phyloP scores from a whole-genome alignment of 2,888 invertebrate species.

The Cylloceria caligata region DNA sequence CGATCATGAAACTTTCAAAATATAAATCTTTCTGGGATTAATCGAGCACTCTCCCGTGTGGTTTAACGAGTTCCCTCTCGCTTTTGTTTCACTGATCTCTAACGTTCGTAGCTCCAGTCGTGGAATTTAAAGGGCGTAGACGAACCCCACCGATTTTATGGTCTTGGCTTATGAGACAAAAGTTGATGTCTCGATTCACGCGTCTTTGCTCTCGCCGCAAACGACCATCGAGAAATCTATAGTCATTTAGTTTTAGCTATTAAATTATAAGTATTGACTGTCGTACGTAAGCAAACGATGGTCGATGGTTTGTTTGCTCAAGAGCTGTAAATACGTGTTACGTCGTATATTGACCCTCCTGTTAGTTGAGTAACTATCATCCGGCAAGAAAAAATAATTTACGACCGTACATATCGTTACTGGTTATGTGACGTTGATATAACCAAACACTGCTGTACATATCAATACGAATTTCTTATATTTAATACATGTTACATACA shows the following conservation, averaged over 20 bases:
- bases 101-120: slow-evolving; percentile 21
- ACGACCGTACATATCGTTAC: background rate
- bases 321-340: slow-evolving; percentile 6
- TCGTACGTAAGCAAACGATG: slow-evolving; percentile 14
- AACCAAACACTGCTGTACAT: background rate
- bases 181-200: slow-evolving; percentile 37
- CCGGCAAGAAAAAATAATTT: background rate
- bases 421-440: background rate
- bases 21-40: slow-evolving; percentile 49
- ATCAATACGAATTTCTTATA: background rate
- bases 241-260: slow-evolving; percentile 28
- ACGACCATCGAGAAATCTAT: background rate
- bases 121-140: slow-evolving; percentile 17
- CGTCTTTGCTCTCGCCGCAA: background rate
- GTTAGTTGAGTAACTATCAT: background rate
- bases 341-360: background rate
- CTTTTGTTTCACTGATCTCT: slow-evolving; percentile 46
- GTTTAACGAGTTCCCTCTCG: slow-evolving; percentile 39
- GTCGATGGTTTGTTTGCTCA: slow-evolving; percentile 25
- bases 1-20: slow-evolving; percentile 47
- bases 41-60: slow-evolving; percentile 35
- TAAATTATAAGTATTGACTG: slow-evolving; percentile 26
- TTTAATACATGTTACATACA: slow-evolving; percentile 10
- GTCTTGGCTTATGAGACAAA: slow-evolving; percentile 37
- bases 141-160: slow-evolving; percentile 44